Percentiles rank a stretch among this genome's conserved stretches.
Conservation (phyloP, 2,113 vertebrate species). For the Amia ocellicauda region DNA sequence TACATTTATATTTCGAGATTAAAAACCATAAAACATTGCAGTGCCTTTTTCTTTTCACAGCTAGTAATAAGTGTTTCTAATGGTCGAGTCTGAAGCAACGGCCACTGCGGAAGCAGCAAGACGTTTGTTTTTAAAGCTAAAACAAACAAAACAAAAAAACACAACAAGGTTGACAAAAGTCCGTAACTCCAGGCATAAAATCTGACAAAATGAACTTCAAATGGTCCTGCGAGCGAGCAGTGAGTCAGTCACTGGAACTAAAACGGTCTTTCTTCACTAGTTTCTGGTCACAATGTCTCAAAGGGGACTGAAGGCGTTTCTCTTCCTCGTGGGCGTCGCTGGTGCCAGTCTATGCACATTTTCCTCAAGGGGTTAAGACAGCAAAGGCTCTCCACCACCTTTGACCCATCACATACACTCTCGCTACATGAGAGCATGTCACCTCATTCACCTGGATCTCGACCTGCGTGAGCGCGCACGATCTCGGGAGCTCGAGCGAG, state of each 20-base stretch:
- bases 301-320: neutral
- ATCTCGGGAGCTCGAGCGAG: constrained; percentile 83
- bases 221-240: neutral
- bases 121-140: neutral
- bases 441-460: constrained; percentile 99
- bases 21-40: too few relatives aligned
- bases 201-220: neutral
- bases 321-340: neutral
- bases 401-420: constrained; percentile 62
- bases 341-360: constrained; percentile 3
- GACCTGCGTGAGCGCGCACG: constrained; percentile 82
- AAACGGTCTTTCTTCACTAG: neutral
- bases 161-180: neutral
- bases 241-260: neutral
- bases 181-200: neutral
- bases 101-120: neutral
- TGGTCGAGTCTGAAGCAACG: neutral
- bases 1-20: neutral
- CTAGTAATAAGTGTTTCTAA: too few relatives aligned
- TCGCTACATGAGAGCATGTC: constrained; percentile 80
- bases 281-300: constrained; percentile 6
- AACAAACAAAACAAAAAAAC: neutral
- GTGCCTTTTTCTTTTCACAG: neutral
- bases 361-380: constrained; percentile 39
- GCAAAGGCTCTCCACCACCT: constrained; percentile 34